These are phyloP conservation scores for Xiphophorus hellerii DNA, from an alignment of 2,113 vertebrate genomes.

Conservation along the genomic window DNA sequence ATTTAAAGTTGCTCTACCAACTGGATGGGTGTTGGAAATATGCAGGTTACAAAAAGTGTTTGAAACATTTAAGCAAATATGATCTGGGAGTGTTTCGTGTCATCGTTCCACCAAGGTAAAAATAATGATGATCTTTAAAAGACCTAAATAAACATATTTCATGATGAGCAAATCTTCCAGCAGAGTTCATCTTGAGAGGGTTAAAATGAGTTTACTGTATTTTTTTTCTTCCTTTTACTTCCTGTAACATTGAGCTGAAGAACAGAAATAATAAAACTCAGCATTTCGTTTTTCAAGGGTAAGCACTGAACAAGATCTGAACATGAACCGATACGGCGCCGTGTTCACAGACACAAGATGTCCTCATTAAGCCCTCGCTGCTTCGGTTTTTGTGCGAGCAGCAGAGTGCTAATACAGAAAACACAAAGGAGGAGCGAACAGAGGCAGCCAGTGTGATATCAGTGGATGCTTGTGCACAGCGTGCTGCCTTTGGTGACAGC, in stretches of 20 bases:
- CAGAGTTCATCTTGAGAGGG: too few species aligned
- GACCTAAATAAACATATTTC: too few species aligned
- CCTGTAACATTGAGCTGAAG: too few species aligned
- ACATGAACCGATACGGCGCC: not conserved
- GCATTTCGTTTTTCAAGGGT: not conserved
- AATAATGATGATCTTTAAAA: not conserved
- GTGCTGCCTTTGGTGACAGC: not conserved
- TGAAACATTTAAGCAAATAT: too few species aligned
- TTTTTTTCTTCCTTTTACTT: not conserved
- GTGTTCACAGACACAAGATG: not conserved
- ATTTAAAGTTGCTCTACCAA: too few species aligned
- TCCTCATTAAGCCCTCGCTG: not conserved
- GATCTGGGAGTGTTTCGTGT: too few species aligned
- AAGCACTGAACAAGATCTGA: not conserved
- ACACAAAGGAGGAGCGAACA: not conserved
- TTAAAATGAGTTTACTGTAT: constrained; percentile 11
- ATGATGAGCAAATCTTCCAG: too few species aligned
- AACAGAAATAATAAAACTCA: not conserved
- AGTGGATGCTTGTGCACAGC: not conserved
- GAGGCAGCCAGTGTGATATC: not conserved
- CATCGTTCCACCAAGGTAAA: too few species aligned
- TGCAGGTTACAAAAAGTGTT: too few species aligned
- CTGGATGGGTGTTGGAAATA: too few species aligned
- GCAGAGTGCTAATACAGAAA: not conserved
- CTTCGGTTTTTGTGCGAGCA: not conserved